Evolutionary conservation across 2,113 vertebrate genomes (phyloP).

Genomic region (Serilophus lunatus): DNA sequence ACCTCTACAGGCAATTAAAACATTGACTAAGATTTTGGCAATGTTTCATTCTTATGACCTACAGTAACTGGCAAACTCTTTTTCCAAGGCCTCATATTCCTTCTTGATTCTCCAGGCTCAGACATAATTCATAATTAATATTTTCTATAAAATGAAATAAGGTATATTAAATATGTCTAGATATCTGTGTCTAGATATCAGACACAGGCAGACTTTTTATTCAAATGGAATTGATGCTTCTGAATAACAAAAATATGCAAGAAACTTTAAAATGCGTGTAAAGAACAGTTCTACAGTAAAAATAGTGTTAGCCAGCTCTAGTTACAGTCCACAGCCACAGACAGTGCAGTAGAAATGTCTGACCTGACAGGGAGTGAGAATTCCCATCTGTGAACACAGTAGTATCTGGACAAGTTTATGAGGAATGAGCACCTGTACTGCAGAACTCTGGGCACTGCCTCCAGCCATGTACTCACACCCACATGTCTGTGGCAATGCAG

Average conservation of each 20-base stretch:
- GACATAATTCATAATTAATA: neutral
- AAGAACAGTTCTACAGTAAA: slow-evolving; percentile 1
- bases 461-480: neutral
- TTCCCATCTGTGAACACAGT: neutral
- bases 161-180: neutral
- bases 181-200: neutral
- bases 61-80: neutral
- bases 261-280: neutral
- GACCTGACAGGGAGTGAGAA: neutral
- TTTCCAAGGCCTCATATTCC: neutral
- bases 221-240: neutral
- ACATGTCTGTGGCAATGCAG: accelerated
- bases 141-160: neutral
- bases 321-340: neutral
- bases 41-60: neutral
- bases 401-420: neutral
- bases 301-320: neutral
- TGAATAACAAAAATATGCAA: neutral
- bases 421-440: neutral
- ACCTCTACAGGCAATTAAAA: slow-evolving; percentile 31
- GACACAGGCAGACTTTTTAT: neutral
- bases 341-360: neutral
- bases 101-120: neutral
- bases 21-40: neutral
- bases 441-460: neutral